Conservation (phyloP, 2,888 invertebrate genomes). For the Eumacrocentrus americanus region DNA sequence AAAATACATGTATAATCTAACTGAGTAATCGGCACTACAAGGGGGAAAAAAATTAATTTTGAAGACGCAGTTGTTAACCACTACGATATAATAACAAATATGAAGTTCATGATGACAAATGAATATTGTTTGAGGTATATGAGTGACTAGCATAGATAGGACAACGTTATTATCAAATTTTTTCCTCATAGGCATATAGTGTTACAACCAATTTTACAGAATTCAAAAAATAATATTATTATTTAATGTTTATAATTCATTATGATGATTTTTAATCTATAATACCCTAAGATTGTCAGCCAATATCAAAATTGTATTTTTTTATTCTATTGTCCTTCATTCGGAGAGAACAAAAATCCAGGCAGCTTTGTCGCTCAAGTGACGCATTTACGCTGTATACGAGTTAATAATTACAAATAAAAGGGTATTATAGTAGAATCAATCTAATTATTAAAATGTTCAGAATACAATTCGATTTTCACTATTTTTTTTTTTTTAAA, state of each 20-base stretch:
- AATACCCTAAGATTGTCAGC: slow-evolving; percentile 19
- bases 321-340: neutral
- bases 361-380: neutral
- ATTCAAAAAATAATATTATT: slow-evolving; percentile 19
- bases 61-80: slow-evolving; percentile 45
- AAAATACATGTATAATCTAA: slow-evolving; percentile 8
- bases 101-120: slow-evolving; percentile 39
- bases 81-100: slow-evolving; percentile 32
- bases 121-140: slow-evolving; percentile 28
- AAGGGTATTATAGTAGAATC: slow-evolving; percentile 36
- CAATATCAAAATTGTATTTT: slow-evolving; percentile 9
- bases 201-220: slow-evolving; percentile 41
- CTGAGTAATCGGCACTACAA: slow-evolving; percentile 40
- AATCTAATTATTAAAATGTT: slow-evolving; percentile 28
- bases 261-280: slow-evolving; percentile 26
- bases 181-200: slow-evolving; percentile 51
- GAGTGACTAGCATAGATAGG: slow-evolving; percentile 56
- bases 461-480: slow-evolving; percentile 37
- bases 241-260: slow-evolving; percentile 21
- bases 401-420: slow-evolving; percentile 15
- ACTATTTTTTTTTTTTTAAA: slow-evolving; percentile 39
- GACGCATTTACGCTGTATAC: slow-evolving; percentile 20
- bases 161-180: slow-evolving; percentile 54
- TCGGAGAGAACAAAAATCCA: neutral
- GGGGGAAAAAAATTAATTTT: slow-evolving; percentile 26